These are phyloP conservation scores for Enteromius viviparus DNA, from an alignment of 2,797 vertebrate species.

Conservation along the genomic window DNA sequence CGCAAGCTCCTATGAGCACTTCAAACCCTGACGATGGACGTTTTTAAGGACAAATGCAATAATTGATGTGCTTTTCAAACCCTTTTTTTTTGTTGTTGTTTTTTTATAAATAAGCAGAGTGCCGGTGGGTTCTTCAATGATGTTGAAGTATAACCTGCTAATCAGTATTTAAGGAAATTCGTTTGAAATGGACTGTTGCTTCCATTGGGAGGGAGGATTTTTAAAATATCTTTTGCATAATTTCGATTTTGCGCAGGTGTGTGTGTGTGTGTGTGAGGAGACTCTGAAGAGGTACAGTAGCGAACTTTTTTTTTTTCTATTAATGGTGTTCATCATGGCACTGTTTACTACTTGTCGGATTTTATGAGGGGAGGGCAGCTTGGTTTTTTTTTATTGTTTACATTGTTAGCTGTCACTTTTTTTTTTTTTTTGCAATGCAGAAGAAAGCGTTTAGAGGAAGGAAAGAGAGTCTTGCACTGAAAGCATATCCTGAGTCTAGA, in stretches of 20 bases:
- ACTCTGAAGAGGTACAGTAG: conserved; percentile 50
- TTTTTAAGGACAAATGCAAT: conserved; percentile 75
- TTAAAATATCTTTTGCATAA: conserved; percentile 6
- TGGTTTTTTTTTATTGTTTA: conserved; percentile 57
- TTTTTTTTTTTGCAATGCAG: conserved; percentile 11
- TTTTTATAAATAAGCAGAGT: conserved; percentile 13
- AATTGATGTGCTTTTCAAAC: conserved; percentile 69
- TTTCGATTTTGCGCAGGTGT: neutral
- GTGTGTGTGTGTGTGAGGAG: neutral
- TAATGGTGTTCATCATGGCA: conserved; percentile 25
- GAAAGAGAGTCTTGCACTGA: conserved; percentile 81
- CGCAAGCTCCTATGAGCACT: conserved; percentile 62
- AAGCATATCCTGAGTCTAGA: conserved; percentile 74
- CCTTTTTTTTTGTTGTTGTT: conserved; percentile 51
- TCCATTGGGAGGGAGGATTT: conserved; percentile 67
- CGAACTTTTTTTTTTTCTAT: conserved; percentile 15
- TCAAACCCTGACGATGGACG: conserved; percentile 63
- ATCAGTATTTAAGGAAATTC: conserved; percentile 82
- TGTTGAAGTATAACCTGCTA: conserved; percentile 75
- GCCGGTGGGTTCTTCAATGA: conserved; percentile 33
- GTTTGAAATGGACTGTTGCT: conserved; percentile 77
- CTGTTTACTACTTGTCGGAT: conserved; percentile 45
- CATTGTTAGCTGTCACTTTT: conserved; percentile 58
- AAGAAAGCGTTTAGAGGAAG: conserved; percentile 63
- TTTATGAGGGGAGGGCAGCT: conserved; percentile 48